These are phyloP conservation scores for Campylomormyrus numenius DNA, from an alignment of 2,113 vertebrate genomes.

Conservation along the genomic window DNA sequence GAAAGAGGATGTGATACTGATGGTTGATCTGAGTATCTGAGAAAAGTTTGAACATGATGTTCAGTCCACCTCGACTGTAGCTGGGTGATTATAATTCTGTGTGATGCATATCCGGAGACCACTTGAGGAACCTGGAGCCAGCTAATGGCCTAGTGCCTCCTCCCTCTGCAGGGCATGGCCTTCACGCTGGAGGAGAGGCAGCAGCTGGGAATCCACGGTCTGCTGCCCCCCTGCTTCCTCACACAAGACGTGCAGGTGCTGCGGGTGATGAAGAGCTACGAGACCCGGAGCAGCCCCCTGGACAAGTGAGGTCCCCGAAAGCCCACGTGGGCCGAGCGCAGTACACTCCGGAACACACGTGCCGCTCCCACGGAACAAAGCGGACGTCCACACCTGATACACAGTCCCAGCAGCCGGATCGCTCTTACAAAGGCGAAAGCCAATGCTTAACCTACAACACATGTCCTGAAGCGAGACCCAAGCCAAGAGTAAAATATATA, in stretches of 20 bases:
- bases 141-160: neutral
- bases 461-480: neutral
- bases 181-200: conserved; percentile 89
- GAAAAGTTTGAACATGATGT: neutral
- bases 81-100: neutral
- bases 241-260: conserved; percentile 91
- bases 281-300: conserved; percentile 75
- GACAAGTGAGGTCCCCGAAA: conserved; percentile 75
- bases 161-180: conserved; percentile 80
- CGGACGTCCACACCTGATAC: neutral
- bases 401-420: neutral
- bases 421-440: no score
- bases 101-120: neutral
- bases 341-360: neutral
- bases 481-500: neutral
- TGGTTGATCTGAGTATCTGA: neutral
- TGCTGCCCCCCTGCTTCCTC: conserved; percentile 91
- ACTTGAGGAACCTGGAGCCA: neutral
- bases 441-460: neutral
- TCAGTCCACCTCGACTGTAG: neutral
- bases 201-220: conserved; percentile 92
- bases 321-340: conserved; percentile 11
- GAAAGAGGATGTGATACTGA: neutral
- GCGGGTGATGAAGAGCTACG: conserved; percentile 87
- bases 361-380: neutral